These are phyloP conservation scores for Lucilia cuprina DNA, from an alignment of 1,140 invertebrate genomes.

Conservation along the genomic window DNA sequence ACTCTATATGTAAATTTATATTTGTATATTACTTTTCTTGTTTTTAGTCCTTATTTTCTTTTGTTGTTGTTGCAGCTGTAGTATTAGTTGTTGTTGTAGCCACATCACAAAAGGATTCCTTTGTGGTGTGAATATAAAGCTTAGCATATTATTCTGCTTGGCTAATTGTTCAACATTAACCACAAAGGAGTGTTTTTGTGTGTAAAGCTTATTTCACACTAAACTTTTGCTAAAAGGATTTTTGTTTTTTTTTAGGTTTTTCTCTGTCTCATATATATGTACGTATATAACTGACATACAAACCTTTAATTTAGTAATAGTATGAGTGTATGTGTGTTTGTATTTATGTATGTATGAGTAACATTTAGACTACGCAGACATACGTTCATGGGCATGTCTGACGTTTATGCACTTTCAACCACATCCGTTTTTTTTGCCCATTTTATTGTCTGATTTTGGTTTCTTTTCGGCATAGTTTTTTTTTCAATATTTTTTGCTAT, in stretches of 20 bases:
- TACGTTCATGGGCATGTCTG: neutral
- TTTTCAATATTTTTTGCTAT: neutral
- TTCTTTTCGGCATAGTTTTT: neutral
- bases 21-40: neutral
- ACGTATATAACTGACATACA: neutral
- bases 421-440: neutral
- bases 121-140: slow-evolving; percentile 22
- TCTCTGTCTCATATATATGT: neutral
- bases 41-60: neutral
- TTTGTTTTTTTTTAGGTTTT: neutral
- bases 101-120: slow-evolving; percentile 23
- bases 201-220: slow-evolving; percentile 15
- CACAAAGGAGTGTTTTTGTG: slow-evolving; percentile 16
- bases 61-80: neutral
- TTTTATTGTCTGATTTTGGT: slow-evolving; percentile 13
- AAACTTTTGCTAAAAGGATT: slow-evolving; percentile 11
- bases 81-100: neutral
- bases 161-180: slow-evolving; percentile 33
- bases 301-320: neutral
- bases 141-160: slow-evolving; percentile 6
- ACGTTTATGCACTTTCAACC: neutral
- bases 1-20: neutral
- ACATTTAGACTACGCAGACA: neutral
- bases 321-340: neutral
- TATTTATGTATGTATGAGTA: neutral